A percentile compares a stretch with the other conserved stretches of the same genome.
phyloP scores from a whole-genome alignment of 2,113 vertebrate genomes.

The Laticauda laticaudata region DNA sequence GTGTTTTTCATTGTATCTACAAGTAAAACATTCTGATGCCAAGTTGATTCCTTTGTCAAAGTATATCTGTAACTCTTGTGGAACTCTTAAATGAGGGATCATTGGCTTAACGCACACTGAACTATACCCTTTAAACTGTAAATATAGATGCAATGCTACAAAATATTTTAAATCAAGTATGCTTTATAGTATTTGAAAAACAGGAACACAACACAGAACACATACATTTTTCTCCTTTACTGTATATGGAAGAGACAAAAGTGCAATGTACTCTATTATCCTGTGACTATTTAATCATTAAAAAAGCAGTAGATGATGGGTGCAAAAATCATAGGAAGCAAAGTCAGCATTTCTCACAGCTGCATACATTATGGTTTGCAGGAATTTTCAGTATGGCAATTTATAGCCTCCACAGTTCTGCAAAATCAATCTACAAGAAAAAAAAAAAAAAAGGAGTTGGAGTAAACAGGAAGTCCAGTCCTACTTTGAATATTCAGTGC shows the following conservation, averaged over 20 bases:
- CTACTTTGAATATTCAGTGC: background rate
- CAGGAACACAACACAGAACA: background rate
- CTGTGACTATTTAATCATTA: background rate
- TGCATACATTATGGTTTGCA: background rate
- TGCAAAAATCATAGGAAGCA: background rate
- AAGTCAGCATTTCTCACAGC: background rate
- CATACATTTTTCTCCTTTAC: background rate
- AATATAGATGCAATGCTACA: background rate
- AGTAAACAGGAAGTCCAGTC: background rate
- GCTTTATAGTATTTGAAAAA: background rate
- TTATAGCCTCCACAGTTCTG: background rate
- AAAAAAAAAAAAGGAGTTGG: background rate
- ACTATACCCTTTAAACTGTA: background rate
- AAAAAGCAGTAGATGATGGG: background rate
- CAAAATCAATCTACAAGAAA: background rate
- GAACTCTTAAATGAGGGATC: background rate
- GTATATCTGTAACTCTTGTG: background rate
- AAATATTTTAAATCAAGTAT: background rate
- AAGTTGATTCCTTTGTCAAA: background rate
- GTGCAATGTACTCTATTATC: background rate
- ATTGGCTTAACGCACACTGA: background rate
- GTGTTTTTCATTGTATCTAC: background rate
- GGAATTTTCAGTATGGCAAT: background rate
- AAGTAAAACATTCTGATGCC: background rate
- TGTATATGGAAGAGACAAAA: background rate